Percentiles rank a stretch among this genome's conserved stretches.
Conservation (phyloP, 2,888 invertebrate genomes). For the Dichetophora obliterata region DNA sequence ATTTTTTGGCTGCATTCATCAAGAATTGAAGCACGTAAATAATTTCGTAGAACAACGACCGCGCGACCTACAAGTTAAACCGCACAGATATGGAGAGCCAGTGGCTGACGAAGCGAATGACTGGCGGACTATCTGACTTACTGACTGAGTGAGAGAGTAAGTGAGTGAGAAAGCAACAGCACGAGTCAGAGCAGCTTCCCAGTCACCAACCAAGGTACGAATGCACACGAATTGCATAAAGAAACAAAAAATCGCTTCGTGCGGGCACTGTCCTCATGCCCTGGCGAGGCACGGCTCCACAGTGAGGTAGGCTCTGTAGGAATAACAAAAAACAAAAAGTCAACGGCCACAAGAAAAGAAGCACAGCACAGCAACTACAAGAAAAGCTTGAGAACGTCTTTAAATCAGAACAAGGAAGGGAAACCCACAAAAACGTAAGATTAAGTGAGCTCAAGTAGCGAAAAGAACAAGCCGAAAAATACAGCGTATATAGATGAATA, state of each 20-base stretch:
- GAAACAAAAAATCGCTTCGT: not conserved
- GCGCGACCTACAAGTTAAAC: conserved; percentile 35
- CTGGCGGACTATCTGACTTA: conserved; percentile 23
- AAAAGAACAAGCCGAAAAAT: no score
- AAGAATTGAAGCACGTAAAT: conserved; percentile 35
- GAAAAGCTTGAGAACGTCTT: not conserved
- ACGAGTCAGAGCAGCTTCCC: conserved; percentile 8
- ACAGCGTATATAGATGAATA: no score
- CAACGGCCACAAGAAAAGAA: not conserved
- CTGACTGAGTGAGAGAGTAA: not conserved
- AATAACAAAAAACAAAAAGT: not conserved
- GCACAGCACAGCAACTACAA: not conserved
- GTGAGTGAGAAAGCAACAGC: conserved; percentile 10
- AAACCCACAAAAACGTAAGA: no score
- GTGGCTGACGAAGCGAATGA: not conserved
- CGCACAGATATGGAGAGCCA: conserved; percentile 17
- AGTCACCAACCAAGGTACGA: not conserved
- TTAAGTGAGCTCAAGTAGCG: no score
- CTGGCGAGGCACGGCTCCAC: not conserved
- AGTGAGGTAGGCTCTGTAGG: conserved; percentile 24
- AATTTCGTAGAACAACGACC: conserved; percentile 40
- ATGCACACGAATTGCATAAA: conserved; percentile 20
- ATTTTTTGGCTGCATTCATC: conserved; percentile 25
- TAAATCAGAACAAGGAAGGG: no score
- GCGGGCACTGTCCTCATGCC: not conserved